Evolutionary conservation across 2,113 vertebrate species (phyloP), one percentile per base, ranked within the genome.

Genomic region (Picathartes gymnocephalus): DNA sequence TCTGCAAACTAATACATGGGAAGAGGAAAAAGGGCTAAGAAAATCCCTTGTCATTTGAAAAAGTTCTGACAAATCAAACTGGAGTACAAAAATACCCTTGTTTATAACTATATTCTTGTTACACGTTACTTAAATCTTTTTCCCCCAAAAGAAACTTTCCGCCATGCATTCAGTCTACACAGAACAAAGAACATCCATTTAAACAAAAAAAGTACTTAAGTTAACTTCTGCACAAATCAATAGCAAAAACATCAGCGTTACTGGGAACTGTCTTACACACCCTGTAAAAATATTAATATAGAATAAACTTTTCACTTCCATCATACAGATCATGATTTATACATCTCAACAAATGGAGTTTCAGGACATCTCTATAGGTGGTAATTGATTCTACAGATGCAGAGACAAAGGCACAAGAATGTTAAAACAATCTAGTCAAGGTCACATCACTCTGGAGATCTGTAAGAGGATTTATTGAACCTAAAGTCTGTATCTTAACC

Each of bases 321-420:
- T 96, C 88, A 80, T 81, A 94, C 87, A 93, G 85, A 82, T 87
- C 58, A 79, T 86, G 90, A 90, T 92, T 90, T 96, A 88, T 81
- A 96, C 71, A 90, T 86, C 88, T 92, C 15, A 27, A 93, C 90
- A 96, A 85, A 86, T 83, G 82, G 78, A 56, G 60, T 83, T 80
- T 81, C 90, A 81, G 93, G 72, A 96, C 79, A 96, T 91, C 51
- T 81, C 92, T 81, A 60, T 58, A 86, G 92, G 90, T 93, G 92
- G 68, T 27, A 66, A 89, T 10, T 81, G 66, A 91, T 95, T 90
- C 94, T 94, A 94, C 82, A 92, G 85, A 81, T 92, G 92, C 92
- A 95, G 88, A 96, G 90, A 97, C 95, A 96, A 96, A 96, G 94
- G 95, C 95, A 97, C 95, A 58, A 94, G 88, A 93, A 94, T 25